Percentiles rank a stretch among this genome's conserved stretches.
Conservation (phyloP, 2,888 invertebrate genomes). For the Bruchidius siliquastri region DNA sequence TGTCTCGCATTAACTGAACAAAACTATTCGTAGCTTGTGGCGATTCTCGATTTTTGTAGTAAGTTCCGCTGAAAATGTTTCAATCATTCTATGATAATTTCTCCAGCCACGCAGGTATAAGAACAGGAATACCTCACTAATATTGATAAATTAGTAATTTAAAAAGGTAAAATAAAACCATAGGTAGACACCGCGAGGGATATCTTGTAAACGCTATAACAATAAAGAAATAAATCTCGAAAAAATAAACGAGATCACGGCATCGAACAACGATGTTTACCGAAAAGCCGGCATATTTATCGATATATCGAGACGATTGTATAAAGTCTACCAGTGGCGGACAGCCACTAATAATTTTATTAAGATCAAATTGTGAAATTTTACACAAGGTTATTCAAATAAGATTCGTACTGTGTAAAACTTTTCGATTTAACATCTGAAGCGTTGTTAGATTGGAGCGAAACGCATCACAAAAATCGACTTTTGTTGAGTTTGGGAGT, state of each 20-base stretch:
- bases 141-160: slow-evolving; percentile 21
- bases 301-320: slow-evolving; percentile 26
- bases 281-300: slow-evolving; percentile 40
- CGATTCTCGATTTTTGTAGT: no score
- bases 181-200: slow-evolving; percentile 8
- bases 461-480: no score
- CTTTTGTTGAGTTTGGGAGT: no score
- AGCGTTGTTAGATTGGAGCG: no score
- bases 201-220: slow-evolving; percentile 18
- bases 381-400: no score
- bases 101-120: background rate
- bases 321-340: background rate
- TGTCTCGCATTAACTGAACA: no score
- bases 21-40: no score
- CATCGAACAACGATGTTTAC: slow-evolving; percentile 26
- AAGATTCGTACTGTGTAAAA: no score
- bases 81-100: background rate
- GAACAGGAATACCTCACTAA: slow-evolving; percentile 14
- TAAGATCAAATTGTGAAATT: no score
- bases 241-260: slow-evolving; percentile 21
- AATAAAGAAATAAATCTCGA: slow-evolving; percentile 31
- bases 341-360: background rate
- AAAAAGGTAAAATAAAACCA: slow-evolving; percentile 16
- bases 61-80: no score
- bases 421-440: no score